Evolutionary conservation across 2,797 vertebrate genomes (phyloP).

Genomic region (Tympanoctomys barrerae): DNA sequence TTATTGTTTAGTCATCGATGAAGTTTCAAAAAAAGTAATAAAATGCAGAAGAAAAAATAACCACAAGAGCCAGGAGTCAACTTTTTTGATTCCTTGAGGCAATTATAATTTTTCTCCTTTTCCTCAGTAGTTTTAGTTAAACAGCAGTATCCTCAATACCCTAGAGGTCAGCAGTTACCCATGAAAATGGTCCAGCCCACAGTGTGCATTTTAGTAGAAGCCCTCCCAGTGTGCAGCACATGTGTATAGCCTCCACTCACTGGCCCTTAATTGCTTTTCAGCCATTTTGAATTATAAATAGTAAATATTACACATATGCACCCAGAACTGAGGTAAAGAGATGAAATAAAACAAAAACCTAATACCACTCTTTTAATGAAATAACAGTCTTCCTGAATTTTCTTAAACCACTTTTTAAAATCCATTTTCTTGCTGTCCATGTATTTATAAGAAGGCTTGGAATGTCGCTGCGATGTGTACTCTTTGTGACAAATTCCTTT

Average conservation of each 20-base stretch:
- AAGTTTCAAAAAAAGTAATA: slow-evolving; percentile 11
- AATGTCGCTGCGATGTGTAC: neutral
- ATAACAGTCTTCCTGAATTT: slow-evolving; percentile 48
- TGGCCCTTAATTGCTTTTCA: neutral
- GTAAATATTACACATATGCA: neutral
- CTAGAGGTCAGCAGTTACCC: neutral
- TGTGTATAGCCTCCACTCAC: neutral
- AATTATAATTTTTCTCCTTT: neutral
- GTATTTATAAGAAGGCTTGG: slow-evolving; percentile 31
- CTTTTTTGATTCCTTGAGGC: neutral
- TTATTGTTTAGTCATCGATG: neutral
- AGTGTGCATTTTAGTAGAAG: neutral
- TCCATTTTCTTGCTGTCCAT: neutral
- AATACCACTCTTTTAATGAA: slow-evolving; percentile 30
- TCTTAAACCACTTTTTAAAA: slow-evolving; percentile 20
- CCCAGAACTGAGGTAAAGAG: neutral
- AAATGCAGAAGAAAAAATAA: neutral
- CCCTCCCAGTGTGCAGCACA: neutral
- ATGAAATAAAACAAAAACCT: neutral
- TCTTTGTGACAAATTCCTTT: slow-evolving; percentile 12
- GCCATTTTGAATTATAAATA: slow-evolving; percentile 7
- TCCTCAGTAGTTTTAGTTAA: slow-evolving; percentile 17
- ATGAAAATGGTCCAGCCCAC: neutral
- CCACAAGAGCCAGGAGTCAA: neutral
- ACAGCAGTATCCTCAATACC: neutral